phyloP scores from a whole-genome alignment of 2,797 vertebrate species.

The Petrocephalus schoutedeni region DNA sequence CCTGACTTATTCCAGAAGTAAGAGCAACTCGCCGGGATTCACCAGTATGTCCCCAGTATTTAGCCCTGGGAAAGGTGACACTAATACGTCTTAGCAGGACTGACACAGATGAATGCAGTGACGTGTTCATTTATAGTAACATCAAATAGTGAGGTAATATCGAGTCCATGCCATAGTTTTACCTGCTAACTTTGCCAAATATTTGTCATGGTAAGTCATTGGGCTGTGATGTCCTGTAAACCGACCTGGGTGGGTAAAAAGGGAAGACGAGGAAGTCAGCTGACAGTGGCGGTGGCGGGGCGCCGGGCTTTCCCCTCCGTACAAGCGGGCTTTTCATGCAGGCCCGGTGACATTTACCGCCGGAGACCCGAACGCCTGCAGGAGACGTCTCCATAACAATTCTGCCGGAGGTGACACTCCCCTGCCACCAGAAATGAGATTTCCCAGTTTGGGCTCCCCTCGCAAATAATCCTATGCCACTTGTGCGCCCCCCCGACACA shows the following conservation, averaged over 20 bases:
- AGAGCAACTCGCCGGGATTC: no score
- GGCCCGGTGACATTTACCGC: background rate
- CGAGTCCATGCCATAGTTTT: background rate
- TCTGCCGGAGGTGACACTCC: background rate
- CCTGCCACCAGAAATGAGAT: constrained; percentile 5
- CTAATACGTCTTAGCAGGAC: no score
- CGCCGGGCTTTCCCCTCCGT: background rate
- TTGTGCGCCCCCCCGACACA: background rate
- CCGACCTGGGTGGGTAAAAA: background rate
- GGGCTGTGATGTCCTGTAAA: background rate
- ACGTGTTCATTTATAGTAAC: background rate
- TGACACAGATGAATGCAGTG: no score
- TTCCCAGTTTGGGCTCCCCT: background rate
- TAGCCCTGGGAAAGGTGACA: no score
- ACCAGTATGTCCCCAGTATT: no score
- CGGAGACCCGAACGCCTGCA: background rate
- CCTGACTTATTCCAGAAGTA: no score
- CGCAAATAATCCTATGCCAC: background rate
- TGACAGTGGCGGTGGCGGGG: background rate
- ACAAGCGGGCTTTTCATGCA: background rate
- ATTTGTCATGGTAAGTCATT: background rate
- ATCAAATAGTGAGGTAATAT: background rate
- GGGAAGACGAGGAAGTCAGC: background rate
- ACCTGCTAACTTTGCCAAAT: background rate
- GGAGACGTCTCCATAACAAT: background rate